Percentiles rank a stretch among this genome's conserved stretches.
Conservation (phyloP, 2,888 invertebrate species). For the Drosophila ustulata region DNA sequence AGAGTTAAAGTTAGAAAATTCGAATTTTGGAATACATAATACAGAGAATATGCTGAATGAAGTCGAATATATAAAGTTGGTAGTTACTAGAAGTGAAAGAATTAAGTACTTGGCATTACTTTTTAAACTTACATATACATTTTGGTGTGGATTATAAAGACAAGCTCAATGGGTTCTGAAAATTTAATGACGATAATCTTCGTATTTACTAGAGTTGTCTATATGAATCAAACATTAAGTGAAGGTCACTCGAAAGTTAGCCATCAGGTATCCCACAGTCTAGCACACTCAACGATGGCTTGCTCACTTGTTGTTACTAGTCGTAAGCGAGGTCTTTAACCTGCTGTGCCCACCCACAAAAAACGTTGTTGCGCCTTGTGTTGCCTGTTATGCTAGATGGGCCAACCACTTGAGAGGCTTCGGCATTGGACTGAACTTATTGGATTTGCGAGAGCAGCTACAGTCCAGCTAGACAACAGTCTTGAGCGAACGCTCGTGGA, state of each 20-base stretch:
- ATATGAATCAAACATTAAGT: too few relatives aligned
- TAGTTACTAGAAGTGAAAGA: too few relatives aligned
- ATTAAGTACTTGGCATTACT: too few relatives aligned
- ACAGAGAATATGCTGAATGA: too few relatives aligned
- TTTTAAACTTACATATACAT: too few relatives aligned
- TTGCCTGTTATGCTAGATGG: conserved; percentile 34
- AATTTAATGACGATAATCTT: too few relatives aligned
- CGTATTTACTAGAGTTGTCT: too few relatives aligned
- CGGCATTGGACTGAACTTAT: conserved; percentile 66
- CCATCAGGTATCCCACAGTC: neutral
- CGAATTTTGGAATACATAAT: too few relatives aligned
- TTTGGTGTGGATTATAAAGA: too few relatives aligned
- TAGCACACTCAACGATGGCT: neutral
- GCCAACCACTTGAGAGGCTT: conserved; percentile 60
- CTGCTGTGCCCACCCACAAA: conserved; percentile 33
- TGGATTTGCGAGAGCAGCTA: conserved; percentile 68
- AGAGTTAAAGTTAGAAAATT: too few relatives aligned
- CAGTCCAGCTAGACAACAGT: conserved; percentile 56
- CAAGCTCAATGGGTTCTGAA: too few relatives aligned
- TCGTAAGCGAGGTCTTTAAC: conserved; percentile 56
- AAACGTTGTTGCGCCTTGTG: neutral
- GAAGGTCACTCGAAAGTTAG: neutral
- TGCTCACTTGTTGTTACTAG: conserved; percentile 3
- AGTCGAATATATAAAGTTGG: too few relatives aligned
- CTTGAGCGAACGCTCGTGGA: conserved; percentile 64